Conservation (phyloP, 2,888 invertebrate species). For the Conops quadrifasciatus region DNA sequence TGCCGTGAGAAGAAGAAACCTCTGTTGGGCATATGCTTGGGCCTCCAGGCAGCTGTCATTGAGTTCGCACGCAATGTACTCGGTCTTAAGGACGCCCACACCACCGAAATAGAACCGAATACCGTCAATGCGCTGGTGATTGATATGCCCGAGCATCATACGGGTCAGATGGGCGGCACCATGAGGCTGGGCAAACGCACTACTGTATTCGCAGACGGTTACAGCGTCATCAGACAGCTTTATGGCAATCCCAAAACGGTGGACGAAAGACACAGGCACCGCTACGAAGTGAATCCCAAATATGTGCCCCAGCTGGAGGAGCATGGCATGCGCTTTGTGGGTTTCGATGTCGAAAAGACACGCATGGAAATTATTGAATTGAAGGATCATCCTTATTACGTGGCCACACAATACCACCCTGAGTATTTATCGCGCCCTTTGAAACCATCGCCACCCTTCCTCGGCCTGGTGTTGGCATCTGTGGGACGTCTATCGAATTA, state of each 20-base stretch:
- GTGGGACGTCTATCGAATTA: slow-evolving; percentile 80
- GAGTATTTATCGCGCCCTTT: slow-evolving; percentile 94
- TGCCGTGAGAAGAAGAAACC: slow-evolving; percentile 90
- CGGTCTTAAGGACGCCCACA: slow-evolving; percentile 79
- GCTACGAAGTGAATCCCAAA: slow-evolving; percentile 96
- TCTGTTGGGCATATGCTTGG: slow-evolving; percentile 96
- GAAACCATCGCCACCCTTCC: slow-evolving; percentile 92
- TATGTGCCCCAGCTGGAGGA: slow-evolving; percentile 81
- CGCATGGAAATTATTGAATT: slow-evolving; percentile 96
- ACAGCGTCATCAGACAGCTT: slow-evolving; percentile 72
- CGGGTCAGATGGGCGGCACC: slow-evolving; percentile 93
- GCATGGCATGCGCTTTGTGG: slow-evolving; percentile 89
- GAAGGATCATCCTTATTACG: slow-evolving; percentile 88
- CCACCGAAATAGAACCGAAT: slow-evolving; percentile 82
- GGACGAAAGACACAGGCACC: slow-evolving; percentile 95
- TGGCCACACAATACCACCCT: slow-evolving; percentile 97
- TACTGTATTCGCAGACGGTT: slow-evolving; percentile 76
- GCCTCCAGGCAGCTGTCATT: slow-evolving; percentile 95
- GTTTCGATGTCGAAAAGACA: slow-evolving; percentile 80
- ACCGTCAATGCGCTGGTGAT: slow-evolving; percentile 85
- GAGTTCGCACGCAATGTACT: slow-evolving; percentile 92
- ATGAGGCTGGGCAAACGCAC: slow-evolving; percentile 96
- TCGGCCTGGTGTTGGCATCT: slow-evolving; percentile 92
- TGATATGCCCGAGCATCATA: slow-evolving; percentile 99
- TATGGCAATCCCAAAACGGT: slow-evolving; percentile 81